Base-by-base conservation (phyloP, 2,888 invertebrate species). In the Drosophila kambysellisi region DNA sequence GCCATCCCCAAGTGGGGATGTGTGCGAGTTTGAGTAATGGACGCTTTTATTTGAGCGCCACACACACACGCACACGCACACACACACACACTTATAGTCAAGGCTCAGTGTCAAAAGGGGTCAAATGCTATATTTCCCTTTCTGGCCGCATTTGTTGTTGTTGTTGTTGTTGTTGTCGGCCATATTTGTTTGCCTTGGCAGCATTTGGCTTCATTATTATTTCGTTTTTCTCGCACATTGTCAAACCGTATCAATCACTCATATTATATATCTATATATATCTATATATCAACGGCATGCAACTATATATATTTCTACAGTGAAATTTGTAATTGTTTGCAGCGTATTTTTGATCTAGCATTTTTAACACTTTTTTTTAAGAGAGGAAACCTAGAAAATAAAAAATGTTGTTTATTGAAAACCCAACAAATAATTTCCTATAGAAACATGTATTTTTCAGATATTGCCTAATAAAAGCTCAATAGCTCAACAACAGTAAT, bases 21-120 rank as follows among this genome's bases (percentile, higher is more conserved):
- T 74, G 75, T 68, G 74, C 68, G 69, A 77, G 80, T 79, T 81
- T 87, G 88, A 86, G 88, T 89, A 91, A 91, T 91, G 89, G 88
- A 88, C 86, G 86, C 87, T 88, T 89, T 91, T 91, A 91, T 91
- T 91, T 88, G 87, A 74, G 72, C 79, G 62, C 71, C 71, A 81
- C 77, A 81, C 65, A 70, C 70, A 60, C 64, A 17, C 43, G 51
- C 56, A 56, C 35, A 59, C 37, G 57, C n/a, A 51, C 48, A 39
- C 48, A 29, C 5, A 20, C 15, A 25, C 6, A 6, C 37, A 37
- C 6, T 15, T n/a, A 39, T 35, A 57, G 74, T 66, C 51, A 67
- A 71, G 67, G 67, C 78, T 71, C 60, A 79, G 82, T 83, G 89
- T 90, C 88, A 90, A 91, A 90, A 91, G 90, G 91, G 91, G 90